Percentiles rank a stretch among this genome's conserved stretches.
Conservation (phyloP, 2,113 vertebrate genomes). For the Cathartes aura region DNA sequence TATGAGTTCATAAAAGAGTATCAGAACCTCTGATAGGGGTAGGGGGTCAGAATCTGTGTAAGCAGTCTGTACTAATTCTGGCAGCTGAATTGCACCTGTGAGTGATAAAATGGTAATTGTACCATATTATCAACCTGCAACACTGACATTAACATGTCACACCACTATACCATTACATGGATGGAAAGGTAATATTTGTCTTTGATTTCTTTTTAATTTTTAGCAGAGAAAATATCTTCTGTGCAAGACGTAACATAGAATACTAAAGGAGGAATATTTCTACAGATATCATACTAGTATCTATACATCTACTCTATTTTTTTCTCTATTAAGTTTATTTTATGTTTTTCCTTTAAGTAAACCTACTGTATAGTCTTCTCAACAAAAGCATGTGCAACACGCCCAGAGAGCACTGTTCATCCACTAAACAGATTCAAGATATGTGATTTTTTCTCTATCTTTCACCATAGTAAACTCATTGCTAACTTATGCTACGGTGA, state of each 20-base stretch:
- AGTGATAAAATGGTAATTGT: neutral
- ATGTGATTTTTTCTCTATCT: neutral
- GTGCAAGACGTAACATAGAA: neutral
- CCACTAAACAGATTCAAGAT: neutral
- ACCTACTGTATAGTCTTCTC: neutral
- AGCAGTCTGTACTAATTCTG: constrained; percentile 3
- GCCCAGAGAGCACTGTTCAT: neutral
- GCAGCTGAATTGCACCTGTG: neutral
- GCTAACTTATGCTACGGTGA: neutral
- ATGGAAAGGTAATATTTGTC: neutral
- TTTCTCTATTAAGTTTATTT: neutral
- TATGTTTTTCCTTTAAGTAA: neutral
- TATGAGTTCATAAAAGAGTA: neutral
- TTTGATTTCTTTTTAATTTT: constrained; percentile 40
- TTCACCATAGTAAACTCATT: neutral
- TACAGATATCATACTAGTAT: neutral
- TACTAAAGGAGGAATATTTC: neutral
- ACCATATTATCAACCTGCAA: neutral
- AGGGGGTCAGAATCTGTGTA: neutral
- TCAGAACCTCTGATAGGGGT: neutral
- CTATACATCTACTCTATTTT: neutral
- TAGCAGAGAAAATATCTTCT: neutral
- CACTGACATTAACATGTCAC: neutral
- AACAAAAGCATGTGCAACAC: neutral
- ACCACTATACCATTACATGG: neutral